phyloP scores from a whole-genome alignment of 2,113 vertebrate genomes.

The Poicephalus meyeri region DNA sequence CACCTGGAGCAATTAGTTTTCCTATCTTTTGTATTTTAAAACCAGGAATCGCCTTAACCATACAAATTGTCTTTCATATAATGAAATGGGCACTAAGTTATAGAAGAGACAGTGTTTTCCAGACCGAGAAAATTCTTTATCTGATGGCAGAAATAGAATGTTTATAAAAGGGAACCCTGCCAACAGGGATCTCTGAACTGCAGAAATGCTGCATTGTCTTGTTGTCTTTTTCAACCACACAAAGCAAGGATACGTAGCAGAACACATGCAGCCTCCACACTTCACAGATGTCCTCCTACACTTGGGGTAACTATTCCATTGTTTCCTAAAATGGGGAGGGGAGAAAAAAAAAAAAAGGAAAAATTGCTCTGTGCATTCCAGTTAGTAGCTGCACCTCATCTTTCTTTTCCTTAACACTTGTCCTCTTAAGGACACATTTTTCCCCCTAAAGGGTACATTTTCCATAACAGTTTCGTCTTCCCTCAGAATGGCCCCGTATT shows the following conservation, averaged over 20 bases:
- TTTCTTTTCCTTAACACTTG: not conserved
- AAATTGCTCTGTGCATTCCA: not conserved
- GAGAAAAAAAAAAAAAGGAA: not conserved
- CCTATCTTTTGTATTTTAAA: not conserved
- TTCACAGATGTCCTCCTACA: not conserved
- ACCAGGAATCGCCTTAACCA: not conserved
- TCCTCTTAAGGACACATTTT: not conserved
- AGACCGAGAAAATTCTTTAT: not conserved
- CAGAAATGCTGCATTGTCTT: not conserved
- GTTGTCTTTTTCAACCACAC: not conserved
- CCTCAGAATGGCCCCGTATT: rapidly evolving
- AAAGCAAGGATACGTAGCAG: not conserved
- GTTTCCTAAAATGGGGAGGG: not conserved
- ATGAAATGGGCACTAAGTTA: not conserved
- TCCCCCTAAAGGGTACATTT: not conserved
- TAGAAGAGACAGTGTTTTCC: not conserved
- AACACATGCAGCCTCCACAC: not conserved
- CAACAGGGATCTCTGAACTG: not conserved
- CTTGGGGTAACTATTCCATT: not conserved
- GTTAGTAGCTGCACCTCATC: not conserved
- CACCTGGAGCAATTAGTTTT: not conserved
- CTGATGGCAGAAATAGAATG: not conserved
- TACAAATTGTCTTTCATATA: not conserved
- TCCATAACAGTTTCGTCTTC: not conserved
- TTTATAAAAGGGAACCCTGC: not conserved